These are phyloP conservation scores for Macrotis lagotis DNA, from an alignment of 2,113 vertebrate genomes.

Conservation along the genomic window DNA sequence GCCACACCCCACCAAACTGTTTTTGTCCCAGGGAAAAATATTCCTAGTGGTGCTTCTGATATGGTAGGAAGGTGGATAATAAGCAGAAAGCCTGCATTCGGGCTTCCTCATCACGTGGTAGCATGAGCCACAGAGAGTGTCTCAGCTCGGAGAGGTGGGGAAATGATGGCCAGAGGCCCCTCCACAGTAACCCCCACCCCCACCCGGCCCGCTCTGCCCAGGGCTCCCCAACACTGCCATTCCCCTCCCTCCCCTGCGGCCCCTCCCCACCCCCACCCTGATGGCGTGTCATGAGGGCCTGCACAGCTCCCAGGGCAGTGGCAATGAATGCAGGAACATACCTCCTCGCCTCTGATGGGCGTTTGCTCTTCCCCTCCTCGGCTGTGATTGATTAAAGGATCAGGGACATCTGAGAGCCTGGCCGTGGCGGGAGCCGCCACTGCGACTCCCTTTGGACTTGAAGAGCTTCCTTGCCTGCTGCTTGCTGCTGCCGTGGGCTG, in stretches of 20 bases:
- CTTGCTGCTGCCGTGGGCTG: slow-evolving; percentile 76
- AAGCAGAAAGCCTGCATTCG: background rate
- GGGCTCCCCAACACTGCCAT: background rate
- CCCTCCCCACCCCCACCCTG: background rate
- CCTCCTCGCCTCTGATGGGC: slow-evolving; percentile 76
- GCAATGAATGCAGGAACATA: slow-evolving; percentile 77
- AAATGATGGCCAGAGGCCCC: background rate
- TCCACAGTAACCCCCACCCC: background rate
- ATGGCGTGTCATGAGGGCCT: slow-evolving; percentile 52
- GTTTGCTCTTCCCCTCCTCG: slow-evolving; percentile 75
- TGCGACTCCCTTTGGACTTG: slow-evolving; percentile 78
- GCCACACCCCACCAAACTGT: background rate
- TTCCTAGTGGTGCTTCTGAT: background rate
- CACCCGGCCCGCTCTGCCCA: background rate
- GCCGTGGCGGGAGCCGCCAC: slow-evolving; percentile 73
- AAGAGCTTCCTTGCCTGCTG: slow-evolving; percentile 78
- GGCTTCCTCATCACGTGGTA: background rate
- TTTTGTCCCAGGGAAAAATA: background rate
- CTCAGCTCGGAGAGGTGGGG: background rate
- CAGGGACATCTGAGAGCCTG: slow-evolving; percentile 71
- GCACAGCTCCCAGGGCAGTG: slow-evolving; percentile 62
- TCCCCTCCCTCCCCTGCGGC: background rate
- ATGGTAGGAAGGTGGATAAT: background rate
- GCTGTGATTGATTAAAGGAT: slow-evolving; percentile 80
- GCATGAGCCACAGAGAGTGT: background rate